Evolutionary conservation across 2,888 invertebrate genomes (phyloP), one percentile per base, ranked within the genome.

Genomic region (Lithophane socia): DNA sequence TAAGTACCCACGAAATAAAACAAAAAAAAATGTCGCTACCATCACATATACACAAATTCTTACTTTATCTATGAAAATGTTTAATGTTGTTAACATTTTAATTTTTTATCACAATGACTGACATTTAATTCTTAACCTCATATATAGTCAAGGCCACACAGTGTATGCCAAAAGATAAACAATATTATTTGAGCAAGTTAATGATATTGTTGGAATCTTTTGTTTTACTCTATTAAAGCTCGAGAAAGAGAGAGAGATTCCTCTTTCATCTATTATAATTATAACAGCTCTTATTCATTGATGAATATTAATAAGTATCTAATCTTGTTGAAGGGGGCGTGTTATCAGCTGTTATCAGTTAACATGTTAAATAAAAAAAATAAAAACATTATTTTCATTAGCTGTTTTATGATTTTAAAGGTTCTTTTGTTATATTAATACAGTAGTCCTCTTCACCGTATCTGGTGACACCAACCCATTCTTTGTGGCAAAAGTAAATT

Each of bases 31-130:
- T 52, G 2, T 52, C 21, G 21, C 52, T 18, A 52, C 52, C 18
- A 52, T 52, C 52, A 52, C 52, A 52, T 7, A 21, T 0, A 18
- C 52, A 18, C 18, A 7, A 18, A 52, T 52, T 0, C 18, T 18
- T 52, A 52, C 21, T 52, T 52, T 52, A 54, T 54, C 49, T 80
- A 9, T 10, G 18, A 82, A 47, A 60, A 58, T 42, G 60, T 65
- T 70, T 52, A 58, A 54, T 65, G 21, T 56, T 42, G 16, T 37
- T 13, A 47, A 68, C 24, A 58, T n/a, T 44, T 24, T 37, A 52
- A n/a, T 60, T 81, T 65, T 82, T 70, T 74, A 82, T 82, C 82
- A 42, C 52, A 70, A 47, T 47, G 77, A 64, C 47, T 82, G 79
- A 52, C 63, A 64, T 68, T 63, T 76, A 71, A 80, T 64, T 76